phyloP scores from a whole-genome alignment of 53 echinoderm and acorn worm genomes.

The Luidia sarsii region DNA sequence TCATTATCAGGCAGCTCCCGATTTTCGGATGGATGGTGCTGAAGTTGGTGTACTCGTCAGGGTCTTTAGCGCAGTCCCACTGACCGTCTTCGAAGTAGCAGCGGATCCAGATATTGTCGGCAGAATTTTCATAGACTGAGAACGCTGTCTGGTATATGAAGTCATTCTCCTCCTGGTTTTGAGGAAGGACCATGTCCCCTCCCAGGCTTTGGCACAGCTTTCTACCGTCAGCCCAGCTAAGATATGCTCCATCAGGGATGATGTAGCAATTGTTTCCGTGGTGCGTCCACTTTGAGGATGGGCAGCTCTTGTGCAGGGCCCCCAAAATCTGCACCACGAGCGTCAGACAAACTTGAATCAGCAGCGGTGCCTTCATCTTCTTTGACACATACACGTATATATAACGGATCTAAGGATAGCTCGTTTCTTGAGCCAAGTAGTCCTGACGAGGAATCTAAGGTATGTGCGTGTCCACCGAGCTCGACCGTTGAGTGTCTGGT shows the following conservation, averaged over 20 bases:
- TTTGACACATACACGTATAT: too few relatives aligned
- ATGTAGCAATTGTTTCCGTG: not conserved
- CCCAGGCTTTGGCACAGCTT: not conserved
- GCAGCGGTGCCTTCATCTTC: too few relatives aligned
- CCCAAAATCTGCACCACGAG: not conserved
- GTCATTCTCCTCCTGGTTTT: not conserved
- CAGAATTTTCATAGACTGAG: not conserved
- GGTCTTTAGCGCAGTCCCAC: not conserved
- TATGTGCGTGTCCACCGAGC: too few relatives aligned
- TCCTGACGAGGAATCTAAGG: too few relatives aligned
- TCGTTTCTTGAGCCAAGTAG: too few relatives aligned
- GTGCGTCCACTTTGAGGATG: not conserved
- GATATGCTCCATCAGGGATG: not conserved
- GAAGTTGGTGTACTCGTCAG: not conserved
- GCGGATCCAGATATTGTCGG: not conserved
- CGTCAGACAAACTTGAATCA: too few relatives aligned
- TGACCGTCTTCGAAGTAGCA: not conserved
- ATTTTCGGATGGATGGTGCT: not conserved
- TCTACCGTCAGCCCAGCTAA: not conserved
- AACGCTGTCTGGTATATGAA: not conserved
- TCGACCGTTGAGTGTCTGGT: too few relatives aligned
- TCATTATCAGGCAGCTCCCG: not conserved
- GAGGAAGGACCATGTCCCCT: not conserved
- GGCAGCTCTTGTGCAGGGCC: not conserved
- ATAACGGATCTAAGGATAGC: too few relatives aligned